Base-by-base conservation (phyloP, 2,797 vertebrate species). In the Tangara arthus region DNA sequence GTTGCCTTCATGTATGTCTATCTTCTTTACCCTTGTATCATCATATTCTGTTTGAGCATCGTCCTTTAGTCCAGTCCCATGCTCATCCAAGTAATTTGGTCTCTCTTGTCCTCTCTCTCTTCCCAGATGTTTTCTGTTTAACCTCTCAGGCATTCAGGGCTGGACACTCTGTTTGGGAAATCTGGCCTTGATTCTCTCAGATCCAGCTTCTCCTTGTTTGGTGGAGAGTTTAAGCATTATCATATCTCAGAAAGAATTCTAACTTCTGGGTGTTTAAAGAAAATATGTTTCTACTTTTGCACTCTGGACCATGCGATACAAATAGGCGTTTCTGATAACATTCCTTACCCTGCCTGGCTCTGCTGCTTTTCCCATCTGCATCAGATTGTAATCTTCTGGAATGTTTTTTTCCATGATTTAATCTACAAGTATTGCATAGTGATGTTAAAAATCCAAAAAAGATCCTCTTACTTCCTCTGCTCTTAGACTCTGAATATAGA, bases 271-370 rank as follows among this genome's bases (percentile, higher is more conserved):
- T 81, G 34, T 88, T 90, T 91, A 69, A 82, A 72, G 56, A 84
- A 92, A 95, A 76, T 37, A 15, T 63, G 30, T 94, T 93, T 93
- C 50, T 81, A 35, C 55, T 89, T 81, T 66, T 76, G 56, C 63
- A 32, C 63, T 82, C 27, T 61, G 68, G 59, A 64, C 75, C 24
- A 18, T 42, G 63, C 84, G 70, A 60, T 77, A 64, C 63, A 87
- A 90, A 88, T 28, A 55, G 89, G 82, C 17, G 8, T 94, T 95
- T 82, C 82, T 90, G 87, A 93, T 95, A 94, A 82, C 55, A 91
- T 90, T 93, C 87, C 87, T 93, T 37, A 70, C 35, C 35, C 82
- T 92, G 84, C 72, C 63, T 81, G 91, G 50, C 70, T 59, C 9
- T 63, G 56, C 76, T 80, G 60, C 41, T 93, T 90, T 89, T 87